These are phyloP conservation scores for Neodiprion lecontei DNA, from an alignment of 1,140 invertebrate genomes.

Conservation along the genomic window DNA sequence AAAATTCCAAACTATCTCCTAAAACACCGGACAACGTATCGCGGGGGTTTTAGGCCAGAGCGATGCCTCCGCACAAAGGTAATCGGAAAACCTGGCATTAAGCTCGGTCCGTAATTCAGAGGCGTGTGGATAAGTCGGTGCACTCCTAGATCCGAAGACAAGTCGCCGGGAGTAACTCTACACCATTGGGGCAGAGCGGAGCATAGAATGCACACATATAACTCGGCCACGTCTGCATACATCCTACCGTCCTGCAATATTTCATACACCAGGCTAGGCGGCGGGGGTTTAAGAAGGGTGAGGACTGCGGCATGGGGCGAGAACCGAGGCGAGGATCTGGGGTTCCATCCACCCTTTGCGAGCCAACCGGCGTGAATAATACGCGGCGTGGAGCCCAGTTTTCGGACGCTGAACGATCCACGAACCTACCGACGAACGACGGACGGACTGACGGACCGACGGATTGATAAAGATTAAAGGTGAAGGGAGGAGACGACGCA, in stretches of 20 bases:
- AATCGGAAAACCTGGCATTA: neutral
- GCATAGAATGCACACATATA: neutral
- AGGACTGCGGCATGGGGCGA: neutral
- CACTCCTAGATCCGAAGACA: neutral
- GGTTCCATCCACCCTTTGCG: conserved; percentile 14
- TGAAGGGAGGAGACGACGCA: conserved; percentile 53
- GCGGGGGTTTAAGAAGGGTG: neutral
- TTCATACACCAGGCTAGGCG: neutral
- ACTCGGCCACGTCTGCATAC: neutral
- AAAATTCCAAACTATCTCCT: too few species aligned
- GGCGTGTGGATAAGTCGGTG: conserved; percentile 2
- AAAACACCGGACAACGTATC: too few species aligned
- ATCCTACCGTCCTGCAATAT: neutral
- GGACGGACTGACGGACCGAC: conserved; percentile 37
- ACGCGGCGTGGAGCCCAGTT: conserved; percentile 44
- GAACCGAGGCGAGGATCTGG: neutral
- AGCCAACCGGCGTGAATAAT: conserved; percentile 60
- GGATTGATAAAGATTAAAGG: conserved; percentile 65
- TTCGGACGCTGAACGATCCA: conserved; percentile 18
- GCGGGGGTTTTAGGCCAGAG: too few species aligned
- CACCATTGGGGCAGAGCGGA: neutral
- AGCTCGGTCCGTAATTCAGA: neutral
- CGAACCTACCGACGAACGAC: neutral
- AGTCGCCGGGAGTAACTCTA: neutral
- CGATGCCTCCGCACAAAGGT: neutral